Evolutionary conservation across 2,113 vertebrate genomes (phyloP), one percentile per base, ranked within the genome.

Genomic region (Dicentrarchus labrax): DNA sequence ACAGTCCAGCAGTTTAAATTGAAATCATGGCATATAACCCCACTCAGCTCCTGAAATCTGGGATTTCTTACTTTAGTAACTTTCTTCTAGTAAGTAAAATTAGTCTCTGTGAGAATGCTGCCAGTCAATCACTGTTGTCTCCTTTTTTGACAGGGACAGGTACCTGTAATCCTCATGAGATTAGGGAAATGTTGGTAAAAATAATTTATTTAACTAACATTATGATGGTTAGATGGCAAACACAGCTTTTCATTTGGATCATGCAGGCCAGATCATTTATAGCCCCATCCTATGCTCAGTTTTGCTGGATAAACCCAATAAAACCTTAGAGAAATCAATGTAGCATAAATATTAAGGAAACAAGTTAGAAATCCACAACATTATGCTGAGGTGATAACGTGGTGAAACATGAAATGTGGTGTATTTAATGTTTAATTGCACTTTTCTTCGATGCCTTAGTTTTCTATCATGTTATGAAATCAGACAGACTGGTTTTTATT

Each of bases 61-160:
- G 39, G 68, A 78, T 90, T 87, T 88, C 72, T 86, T 76, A 77
- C 74, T 88, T 65, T 67, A 78, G 45, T 82, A 51, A 86, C 36
- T 84, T 68, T 86, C 64, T 83, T 84, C 59, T 88, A 81, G 85
- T 72, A 64, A 77, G 47, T 89, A 38, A 78, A 82, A 76, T 73
- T 86, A 89, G 84, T 91, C 91, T 92, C 88, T 92, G 88, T 92
- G 86, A 92, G 87, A 93, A 90, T 86, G 87, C 72, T 72, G 74
- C 53, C 56, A 41, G 53, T 67, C 8, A 61, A 66, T 85, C 59
- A 79, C 38, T 83, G 56, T 36, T 38, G 4, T 78, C 68, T 82
- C 50, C 19, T 43, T 51, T 82, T 86, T 86, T 74, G 43, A 78
- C 53, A 79, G 19, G 38, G 45, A 69, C 38, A 43, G 59, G 68